These are phyloP conservation scores for Plusia festucae DNA, from an alignment of 2,888 invertebrate species.

Conservation along the genomic window DNA sequence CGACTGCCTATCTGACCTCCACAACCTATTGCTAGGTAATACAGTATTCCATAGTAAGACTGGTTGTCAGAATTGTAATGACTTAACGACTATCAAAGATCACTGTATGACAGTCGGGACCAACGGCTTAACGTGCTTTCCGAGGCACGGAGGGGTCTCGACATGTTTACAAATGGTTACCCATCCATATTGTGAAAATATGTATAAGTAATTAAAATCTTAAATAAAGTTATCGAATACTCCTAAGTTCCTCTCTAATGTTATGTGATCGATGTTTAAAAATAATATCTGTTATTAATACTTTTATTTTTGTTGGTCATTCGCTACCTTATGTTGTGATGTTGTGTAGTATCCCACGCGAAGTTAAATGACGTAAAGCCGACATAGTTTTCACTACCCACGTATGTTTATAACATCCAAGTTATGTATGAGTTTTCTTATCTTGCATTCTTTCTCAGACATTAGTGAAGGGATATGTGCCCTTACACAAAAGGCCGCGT, in stretches of 20 bases:
- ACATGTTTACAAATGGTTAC: too few species aligned
- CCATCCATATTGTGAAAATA: too few species aligned
- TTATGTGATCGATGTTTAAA: not conserved
- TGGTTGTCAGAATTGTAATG: too few species aligned
- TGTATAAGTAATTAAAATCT: too few species aligned
- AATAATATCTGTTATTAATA: not conserved
- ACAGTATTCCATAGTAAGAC: too few species aligned
- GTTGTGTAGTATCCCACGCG: not conserved
- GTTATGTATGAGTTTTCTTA: conserved; percentile 2
- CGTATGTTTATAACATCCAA: conserved; percentile 1
- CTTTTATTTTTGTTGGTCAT: not conserved
- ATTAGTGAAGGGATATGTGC: conserved; percentile 1
- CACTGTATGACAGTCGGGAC: too few species aligned
- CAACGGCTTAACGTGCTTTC: too few species aligned
- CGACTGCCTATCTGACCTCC: too few species aligned
- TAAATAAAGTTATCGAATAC: too few species aligned
- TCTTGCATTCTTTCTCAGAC: conserved; percentile 8
- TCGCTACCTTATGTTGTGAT: conserved; percentile 2
- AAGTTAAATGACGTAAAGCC: conserved; percentile 18
- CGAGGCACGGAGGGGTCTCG: too few species aligned
- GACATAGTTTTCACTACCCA: conserved; percentile 25
- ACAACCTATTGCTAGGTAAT: too few species aligned
- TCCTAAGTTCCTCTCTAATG: not conserved
- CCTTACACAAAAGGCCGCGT: not conserved
- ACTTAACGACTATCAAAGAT: too few species aligned